These are phyloP conservation scores for Salvelinus fontinalis DNA, from an alignment of 2,113 vertebrate species.

Conservation along the genomic window DNA sequence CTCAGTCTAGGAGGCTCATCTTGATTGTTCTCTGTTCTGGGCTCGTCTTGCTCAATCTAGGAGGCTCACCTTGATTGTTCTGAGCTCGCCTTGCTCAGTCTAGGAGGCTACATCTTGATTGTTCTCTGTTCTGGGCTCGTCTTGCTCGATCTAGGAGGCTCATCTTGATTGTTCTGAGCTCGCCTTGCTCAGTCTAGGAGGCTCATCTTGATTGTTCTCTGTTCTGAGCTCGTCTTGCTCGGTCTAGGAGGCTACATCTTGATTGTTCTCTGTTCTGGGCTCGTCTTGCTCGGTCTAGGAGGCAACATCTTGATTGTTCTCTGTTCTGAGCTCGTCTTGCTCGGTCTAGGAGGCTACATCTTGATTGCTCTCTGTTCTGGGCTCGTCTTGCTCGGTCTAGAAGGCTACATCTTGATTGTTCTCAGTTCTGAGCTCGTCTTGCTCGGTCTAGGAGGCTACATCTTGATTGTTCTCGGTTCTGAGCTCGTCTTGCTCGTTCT, in stretches of 20 bases:
- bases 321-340: conserved; percentile 5
- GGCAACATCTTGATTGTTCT: conserved; percentile 41
- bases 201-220: not conserved
- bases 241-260: not conserved
- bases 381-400: conserved; percentile 24
- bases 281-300: too few species aligned
- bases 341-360: not conserved
- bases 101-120: not conserved
- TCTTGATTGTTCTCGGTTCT: conserved; percentile 46
- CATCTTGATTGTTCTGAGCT: not conserved
- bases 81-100: too few species aligned
- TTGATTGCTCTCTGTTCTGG: not conserved
- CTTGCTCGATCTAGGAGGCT: conserved; percentile 24
- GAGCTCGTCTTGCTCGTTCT: not conserved
- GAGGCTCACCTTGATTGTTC: too few species aligned
- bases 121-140: not conserved
- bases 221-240: conserved; percentile 27
- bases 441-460: too few species aligned
- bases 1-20: conserved; percentile 19
- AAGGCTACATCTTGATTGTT: too few species aligned
- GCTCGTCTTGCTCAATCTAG: not conserved
- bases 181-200: conserved; percentile 24
- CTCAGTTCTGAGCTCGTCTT: not conserved
- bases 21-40: conserved; percentile 27
- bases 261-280: not conserved